Percentiles rank a stretch among this genome's conserved stretches.
These are phyloP conservation scores for Nemotelus pantherinus DNA, from an alignment of 2,888 invertebrate species.

Conservation along the genomic window DNA sequence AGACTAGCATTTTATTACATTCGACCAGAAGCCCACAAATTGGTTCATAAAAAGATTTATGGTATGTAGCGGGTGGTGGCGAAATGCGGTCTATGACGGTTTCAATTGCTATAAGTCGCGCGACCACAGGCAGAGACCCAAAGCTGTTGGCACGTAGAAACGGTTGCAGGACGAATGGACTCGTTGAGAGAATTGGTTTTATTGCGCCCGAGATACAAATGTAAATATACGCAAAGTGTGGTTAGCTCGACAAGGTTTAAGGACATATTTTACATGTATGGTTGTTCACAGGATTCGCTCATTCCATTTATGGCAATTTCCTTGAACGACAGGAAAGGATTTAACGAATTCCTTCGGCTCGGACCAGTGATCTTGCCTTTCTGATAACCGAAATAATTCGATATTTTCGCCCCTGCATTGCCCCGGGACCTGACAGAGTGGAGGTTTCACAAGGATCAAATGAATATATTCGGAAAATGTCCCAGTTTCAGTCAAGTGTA, in stretches of 20 bases:
- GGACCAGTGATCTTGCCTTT: not conserved
- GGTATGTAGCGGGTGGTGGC: constrained; percentile 22
- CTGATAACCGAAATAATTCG: not conserved
- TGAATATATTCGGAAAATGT: not conserved
- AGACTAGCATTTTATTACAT: constrained; percentile 41
- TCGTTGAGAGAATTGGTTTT: constrained; percentile 26
- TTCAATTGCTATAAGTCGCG: constrained; percentile 11
- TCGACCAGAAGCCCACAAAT: constrained; percentile 39
- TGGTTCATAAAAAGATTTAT: constrained; percentile 39
- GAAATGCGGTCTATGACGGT: constrained; percentile 26
- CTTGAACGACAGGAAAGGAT: not conserved
- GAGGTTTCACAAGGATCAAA: not conserved
- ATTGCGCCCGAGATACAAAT: constrained; percentile 35
- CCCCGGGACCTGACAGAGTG: not conserved
- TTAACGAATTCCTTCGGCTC: constrained; percentile 6
- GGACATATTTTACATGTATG: constrained; percentile 27
- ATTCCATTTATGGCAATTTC: constrained; percentile 9
- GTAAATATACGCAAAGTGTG: constrained; percentile 21
- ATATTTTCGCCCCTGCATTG: not conserved
- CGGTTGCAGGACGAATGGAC: not conserved
- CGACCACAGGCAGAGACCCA: not conserved
- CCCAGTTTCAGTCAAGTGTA: not conserved
- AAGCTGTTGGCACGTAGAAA: not conserved
- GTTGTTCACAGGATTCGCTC: not conserved
- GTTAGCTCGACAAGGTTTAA: constrained; percentile 19